Evolutionary conservation across 2,113 vertebrate species (phyloP).

Genomic region (Phyllostomus hastatus): DNA sequence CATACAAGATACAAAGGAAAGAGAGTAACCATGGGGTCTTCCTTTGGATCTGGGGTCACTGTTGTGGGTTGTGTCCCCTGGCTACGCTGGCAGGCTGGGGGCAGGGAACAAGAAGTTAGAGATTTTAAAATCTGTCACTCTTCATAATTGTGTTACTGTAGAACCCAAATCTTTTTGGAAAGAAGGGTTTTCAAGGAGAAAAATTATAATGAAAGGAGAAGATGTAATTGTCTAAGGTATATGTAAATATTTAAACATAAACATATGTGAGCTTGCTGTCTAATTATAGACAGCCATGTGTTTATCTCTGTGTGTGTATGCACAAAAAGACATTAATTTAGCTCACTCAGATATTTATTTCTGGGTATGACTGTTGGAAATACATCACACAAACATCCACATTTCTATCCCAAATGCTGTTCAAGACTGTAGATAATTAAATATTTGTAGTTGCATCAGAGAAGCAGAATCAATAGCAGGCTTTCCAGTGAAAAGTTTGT

Average conservation of each 20-base stretch:
- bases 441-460: constrained; percentile 37
- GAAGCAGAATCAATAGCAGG: constrained; percentile 39
- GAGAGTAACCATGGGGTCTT: neutral
- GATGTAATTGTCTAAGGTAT: neutral
- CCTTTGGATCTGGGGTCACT: neutral
- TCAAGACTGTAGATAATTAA: constrained; percentile 50
- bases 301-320: neutral
- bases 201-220: neutral
- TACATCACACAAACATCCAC: neutral
- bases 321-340: constrained; percentile 17
- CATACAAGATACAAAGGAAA: neutral
- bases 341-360: constrained; percentile 42
- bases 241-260: constrained; percentile 46
- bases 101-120: neutral
- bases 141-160: neutral
- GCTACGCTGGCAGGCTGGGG: neutral
- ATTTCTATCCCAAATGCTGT: constrained; percentile 47
- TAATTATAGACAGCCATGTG: neutral
- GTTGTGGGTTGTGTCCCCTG: neutral
- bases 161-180: neutral
- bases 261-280: constrained; percentile 3
- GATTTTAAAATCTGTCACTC: neutral
- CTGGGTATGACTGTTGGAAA: constrained; percentile 31
- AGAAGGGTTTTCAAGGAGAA: neutral
- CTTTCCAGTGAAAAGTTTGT: constrained; percentile 47